These are phyloP conservation scores for Leucoma salicis DNA, from an alignment of 2,888 invertebrate genomes.

Conservation along the genomic window DNA sequence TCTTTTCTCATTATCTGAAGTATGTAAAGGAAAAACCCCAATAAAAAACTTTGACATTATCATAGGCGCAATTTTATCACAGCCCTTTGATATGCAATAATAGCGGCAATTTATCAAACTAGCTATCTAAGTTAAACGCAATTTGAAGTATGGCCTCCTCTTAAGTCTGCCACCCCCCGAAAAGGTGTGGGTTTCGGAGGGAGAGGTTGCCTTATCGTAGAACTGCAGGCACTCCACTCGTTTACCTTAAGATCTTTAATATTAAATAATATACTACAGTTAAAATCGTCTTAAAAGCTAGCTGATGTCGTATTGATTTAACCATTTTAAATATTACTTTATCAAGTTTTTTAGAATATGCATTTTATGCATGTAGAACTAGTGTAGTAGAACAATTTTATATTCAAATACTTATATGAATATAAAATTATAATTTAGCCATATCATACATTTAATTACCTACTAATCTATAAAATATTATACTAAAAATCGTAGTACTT, in stretches of 20 bases:
- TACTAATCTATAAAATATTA: too few species aligned
- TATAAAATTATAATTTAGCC: too few species aligned
- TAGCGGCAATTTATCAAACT: conserved; percentile 77
- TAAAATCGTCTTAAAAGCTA: conserved; percentile 63
- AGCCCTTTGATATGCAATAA: conserved; percentile 77
- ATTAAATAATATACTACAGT: conserved; percentile 79
- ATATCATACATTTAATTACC: too few species aligned
- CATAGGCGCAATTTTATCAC: conserved; percentile 63
- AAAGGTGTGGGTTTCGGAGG: conserved; percentile 47
- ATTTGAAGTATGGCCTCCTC: conserved; percentile 79
- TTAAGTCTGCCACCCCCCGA: conserved; percentile 71
- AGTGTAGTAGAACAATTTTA: too few species aligned
- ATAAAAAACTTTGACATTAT: too few species aligned
- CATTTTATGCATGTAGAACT: too few species aligned
- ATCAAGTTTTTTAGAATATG: too few species aligned
- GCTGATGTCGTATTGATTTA: conserved; percentile 48
- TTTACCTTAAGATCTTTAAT: conserved; percentile 82
- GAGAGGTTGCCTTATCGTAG: conserved; percentile 72
- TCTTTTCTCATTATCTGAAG: too few species aligned
- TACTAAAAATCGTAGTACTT: too few species aligned
- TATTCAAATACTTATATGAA: too few species aligned
- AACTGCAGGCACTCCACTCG: conserved; percentile 78
- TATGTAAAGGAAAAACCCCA: too few species aligned
- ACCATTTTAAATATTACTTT: background rate
- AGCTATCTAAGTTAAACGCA: conserved; percentile 80